phyloP scores from a whole-genome alignment of 2,797 vertebrate species.

The Myotis pilosus region DNA sequence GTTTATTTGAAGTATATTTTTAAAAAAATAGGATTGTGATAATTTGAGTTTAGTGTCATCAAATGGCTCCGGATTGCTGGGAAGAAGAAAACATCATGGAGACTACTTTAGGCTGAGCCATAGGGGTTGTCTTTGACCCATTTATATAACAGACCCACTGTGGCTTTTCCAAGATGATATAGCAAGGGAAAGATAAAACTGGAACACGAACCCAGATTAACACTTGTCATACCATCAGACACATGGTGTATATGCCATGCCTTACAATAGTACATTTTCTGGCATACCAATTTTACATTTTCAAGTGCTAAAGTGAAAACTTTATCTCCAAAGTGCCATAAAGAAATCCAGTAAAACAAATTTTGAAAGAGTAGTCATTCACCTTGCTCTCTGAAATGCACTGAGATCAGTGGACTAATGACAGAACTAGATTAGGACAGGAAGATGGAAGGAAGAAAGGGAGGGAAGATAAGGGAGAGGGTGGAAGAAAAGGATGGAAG shows the following conservation, averaged over 20 bases:
- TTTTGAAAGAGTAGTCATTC: not conserved
- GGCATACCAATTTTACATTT: not conserved
- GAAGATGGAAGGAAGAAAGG: too few relatives aligned
- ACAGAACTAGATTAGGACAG: not conserved
- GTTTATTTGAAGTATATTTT: not conserved
- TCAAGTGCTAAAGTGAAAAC: not conserved
- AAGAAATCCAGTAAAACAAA: not conserved
- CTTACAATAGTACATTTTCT: not conserved
- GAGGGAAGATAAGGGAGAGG: fast-evolving
- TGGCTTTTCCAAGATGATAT: not conserved
- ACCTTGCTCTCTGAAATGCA: constrained; percentile 34
- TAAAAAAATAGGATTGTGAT: not conserved
- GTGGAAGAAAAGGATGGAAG: not conserved
- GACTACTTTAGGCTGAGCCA: not conserved
- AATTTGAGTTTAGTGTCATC: not conserved
- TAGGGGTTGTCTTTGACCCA: not conserved
- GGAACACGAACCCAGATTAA: not conserved
- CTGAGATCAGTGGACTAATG: constrained; percentile 21
- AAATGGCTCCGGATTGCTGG: too few relatives aligned
- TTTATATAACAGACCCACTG: not conserved
- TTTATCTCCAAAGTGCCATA: not conserved
- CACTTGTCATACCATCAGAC: not conserved
- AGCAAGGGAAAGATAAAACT: not conserved
- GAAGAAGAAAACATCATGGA: not conserved
- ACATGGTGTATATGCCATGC: fast-evolving